Percentiles rank a stretch among this genome's conserved stretches.
Conservation (phyloP, 2,113 vertebrate genomes). For the Gallinago paraguaiae region DNA sequence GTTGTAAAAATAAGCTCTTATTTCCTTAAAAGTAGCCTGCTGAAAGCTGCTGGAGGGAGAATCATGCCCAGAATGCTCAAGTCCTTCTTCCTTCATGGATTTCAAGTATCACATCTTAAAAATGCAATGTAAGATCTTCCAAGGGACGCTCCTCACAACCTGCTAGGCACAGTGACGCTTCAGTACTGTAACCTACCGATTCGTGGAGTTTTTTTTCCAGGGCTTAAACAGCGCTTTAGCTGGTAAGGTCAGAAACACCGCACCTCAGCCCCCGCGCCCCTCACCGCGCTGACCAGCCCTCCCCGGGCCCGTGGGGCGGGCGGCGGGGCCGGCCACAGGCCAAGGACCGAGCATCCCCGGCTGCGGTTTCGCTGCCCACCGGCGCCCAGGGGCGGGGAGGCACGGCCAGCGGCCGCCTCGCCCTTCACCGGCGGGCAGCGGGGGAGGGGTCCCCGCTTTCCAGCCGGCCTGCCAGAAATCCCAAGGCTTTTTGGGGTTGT, state of each 20-base stretch:
- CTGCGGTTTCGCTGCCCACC: neutral
- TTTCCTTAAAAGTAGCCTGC: neutral
- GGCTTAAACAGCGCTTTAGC: rapidly evolving
- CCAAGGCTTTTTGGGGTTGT: no score
- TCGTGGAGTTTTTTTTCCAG: rapidly evolving
- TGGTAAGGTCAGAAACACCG: rapidly evolving
- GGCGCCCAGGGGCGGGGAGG: rapidly evolving
- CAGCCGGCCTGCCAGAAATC: neutral
- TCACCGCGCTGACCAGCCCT: neutral
- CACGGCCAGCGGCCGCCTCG: rapidly evolving
- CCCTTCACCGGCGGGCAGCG: rapidly evolving
- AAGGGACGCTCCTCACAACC: neutral
- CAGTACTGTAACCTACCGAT: rapidly evolving
- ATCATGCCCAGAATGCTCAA: rapidly evolving
- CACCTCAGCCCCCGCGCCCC: rapidly evolving
- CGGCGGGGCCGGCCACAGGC: neutral
- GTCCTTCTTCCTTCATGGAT: rapidly evolving
- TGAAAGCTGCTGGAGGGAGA: neutral
- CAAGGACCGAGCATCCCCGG: rapidly evolving
- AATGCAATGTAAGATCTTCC: rapidly evolving
- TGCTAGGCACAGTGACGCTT: rapidly evolving
- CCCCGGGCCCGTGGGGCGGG: no score
- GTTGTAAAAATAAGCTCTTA: rapidly evolving
- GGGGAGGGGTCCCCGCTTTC: rapidly evolving
- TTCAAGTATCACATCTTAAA: neutral